phyloP scores from a whole-genome alignment of 1,140 invertebrate genomes.

The Cylas formicarius region DNA sequence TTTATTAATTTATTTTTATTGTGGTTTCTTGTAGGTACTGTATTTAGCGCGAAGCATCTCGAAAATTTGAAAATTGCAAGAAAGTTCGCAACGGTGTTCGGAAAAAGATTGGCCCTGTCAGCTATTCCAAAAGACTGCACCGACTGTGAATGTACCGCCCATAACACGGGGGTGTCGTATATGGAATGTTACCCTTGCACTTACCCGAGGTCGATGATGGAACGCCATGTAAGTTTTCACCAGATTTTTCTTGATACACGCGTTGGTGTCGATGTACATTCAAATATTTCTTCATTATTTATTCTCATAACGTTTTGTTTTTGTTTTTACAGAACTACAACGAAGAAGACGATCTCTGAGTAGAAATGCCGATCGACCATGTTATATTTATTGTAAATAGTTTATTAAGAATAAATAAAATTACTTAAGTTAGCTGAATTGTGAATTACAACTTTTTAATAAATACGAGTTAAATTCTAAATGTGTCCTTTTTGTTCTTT shows the following conservation, averaged over 20 bases:
- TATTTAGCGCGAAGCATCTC: constrained; percentile 58
- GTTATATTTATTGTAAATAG: no score
- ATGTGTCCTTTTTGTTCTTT: no score
- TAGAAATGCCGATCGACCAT: no score
- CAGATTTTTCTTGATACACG: no score
- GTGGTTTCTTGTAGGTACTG: constrained; percentile 32
- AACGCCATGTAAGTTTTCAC: constrained; percentile 41
- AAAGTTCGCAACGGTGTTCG: constrained; percentile 62
- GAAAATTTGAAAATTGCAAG: constrained; percentile 52
- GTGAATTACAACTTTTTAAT: no score
- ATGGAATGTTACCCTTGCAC: constrained; percentile 56
- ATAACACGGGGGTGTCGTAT: constrained; percentile 56
- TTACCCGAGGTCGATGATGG: constrained; percentile 46
- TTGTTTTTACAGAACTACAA: constrained; percentile 7
- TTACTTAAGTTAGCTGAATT: no score
- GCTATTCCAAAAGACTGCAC: constrained; percentile 58
- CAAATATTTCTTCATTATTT: constrained; percentile 1
- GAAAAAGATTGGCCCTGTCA: constrained; percentile 56
- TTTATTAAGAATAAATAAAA: no score
- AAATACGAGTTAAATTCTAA: no score
- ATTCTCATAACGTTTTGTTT: no score
- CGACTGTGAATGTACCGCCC: constrained; percentile 64
- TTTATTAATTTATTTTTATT: constrained; percentile 1
- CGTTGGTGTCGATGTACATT: no score
- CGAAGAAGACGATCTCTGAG: constrained; percentile 10